phyloP scores from a whole-genome alignment of 2,888 invertebrate genomes.

The Pycnomerus fuliginosus region DNA sequence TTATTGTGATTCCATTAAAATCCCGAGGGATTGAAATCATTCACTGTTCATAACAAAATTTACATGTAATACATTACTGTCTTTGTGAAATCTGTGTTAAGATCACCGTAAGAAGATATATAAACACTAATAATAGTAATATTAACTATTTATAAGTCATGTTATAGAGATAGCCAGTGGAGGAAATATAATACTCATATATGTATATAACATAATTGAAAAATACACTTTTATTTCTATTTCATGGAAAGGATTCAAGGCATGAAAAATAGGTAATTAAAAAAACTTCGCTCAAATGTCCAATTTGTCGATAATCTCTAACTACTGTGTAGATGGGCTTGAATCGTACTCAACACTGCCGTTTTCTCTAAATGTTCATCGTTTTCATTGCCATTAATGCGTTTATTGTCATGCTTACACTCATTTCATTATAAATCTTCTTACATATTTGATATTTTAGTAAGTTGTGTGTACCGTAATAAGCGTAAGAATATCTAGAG shows the following conservation, averaged over 20 bases:
- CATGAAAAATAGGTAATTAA: slow-evolving; percentile 15
- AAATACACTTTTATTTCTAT: slow-evolving; percentile 27
- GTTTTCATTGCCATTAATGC: slow-evolving; percentile 27
- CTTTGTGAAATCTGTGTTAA: slow-evolving; percentile 37
- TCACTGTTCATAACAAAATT: slow-evolving; percentile 22
- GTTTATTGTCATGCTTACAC: background rate
- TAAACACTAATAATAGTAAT: slow-evolving; percentile 33
- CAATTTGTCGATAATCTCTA: slow-evolving; percentile 31
- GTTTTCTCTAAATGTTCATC: slow-evolving; percentile 43
- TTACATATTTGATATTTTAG: slow-evolving; percentile 35
- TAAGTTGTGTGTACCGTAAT: slow-evolving; percentile 36
- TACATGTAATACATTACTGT: slow-evolving; percentile 29
- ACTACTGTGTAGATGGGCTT: slow-evolving; percentile 40
- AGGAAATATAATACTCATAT: slow-evolving; percentile 6
- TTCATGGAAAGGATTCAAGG: slow-evolving; percentile 23
- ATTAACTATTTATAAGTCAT: slow-evolving; percentile 38
- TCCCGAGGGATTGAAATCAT: slow-evolving; percentile 12
- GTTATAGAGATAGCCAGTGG: slow-evolving; percentile 37
- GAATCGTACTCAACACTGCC: slow-evolving; percentile 49
- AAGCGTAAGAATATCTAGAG: slow-evolving; percentile 24
- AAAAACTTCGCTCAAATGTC: slow-evolving; percentile 42
- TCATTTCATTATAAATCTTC: slow-evolving; percentile 24
- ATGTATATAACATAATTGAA: slow-evolving; percentile 8
- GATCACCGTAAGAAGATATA: slow-evolving; percentile 30
- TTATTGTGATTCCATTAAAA: slow-evolving; percentile 38